phyloP scores from a whole-genome alignment of 2,797 vertebrate genomes.

The Siniperca scherzeri region DNA sequence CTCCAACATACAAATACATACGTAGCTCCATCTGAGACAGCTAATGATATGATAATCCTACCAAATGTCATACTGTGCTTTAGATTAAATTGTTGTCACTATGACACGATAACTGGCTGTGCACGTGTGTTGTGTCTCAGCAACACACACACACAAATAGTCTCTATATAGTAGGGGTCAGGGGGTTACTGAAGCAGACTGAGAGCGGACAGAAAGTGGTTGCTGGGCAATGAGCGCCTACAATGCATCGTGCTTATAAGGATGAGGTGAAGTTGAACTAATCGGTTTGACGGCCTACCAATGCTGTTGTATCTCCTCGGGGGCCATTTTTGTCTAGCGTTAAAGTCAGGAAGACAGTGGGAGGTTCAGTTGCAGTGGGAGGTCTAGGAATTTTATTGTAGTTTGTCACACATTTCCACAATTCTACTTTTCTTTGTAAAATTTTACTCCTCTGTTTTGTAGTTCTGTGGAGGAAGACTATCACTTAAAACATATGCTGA shows the following conservation, averaged over 20 bases:
- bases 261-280: slow-evolving; percentile 68
- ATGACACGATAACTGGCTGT: slow-evolving; percentile 27
- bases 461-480: slow-evolving; percentile 8
- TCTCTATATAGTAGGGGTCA: slow-evolving; percentile 29
- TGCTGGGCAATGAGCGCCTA: slow-evolving; percentile 49
- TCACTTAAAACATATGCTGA: slow-evolving; percentile 51
- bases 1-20: slow-evolving; percentile 54
- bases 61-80: slow-evolving; percentile 56
- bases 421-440: not conserved
- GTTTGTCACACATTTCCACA: slow-evolving; percentile 20
- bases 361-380: slow-evolving; percentile 21
- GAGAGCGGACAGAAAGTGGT: slow-evolving; percentile 37
- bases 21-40: slow-evolving; percentile 33
- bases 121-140: slow-evolving; percentile 22
- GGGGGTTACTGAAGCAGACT: slow-evolving; percentile 29
- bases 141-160: slow-evolving; percentile 9
- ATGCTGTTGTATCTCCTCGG: slow-evolving; percentile 28
- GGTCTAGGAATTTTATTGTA: not conserved
- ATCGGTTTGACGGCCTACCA: slow-evolving; percentile 50
- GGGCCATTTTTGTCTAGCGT: slow-evolving; percentile 7
- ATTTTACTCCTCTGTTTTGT: slow-evolving; percentile 19
- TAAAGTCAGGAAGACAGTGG: slow-evolving; percentile 1
- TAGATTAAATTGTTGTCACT: slow-evolving; percentile 66
- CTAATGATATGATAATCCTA: slow-evolving; percentile 81
- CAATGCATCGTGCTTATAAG: slow-evolving; percentile 46